Percentiles rank a stretch among this genome's conserved stretches.
Evolutionary conservation across 2,113 vertebrate genomes (phyloP).

Genomic region (Oreochromis tanganicae): DNA sequence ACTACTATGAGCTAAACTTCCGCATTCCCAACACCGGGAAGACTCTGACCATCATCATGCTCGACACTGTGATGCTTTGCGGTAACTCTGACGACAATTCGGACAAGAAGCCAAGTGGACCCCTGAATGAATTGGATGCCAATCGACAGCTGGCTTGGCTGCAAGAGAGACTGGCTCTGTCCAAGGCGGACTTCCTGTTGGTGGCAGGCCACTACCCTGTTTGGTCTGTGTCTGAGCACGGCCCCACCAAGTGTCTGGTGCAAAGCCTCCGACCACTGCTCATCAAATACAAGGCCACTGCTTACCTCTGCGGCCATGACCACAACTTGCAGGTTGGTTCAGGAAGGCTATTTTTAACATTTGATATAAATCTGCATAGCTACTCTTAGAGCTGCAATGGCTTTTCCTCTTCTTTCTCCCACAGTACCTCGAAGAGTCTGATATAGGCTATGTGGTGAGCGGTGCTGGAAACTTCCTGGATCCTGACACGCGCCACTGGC

Average conservation of each 20-base stretch:
- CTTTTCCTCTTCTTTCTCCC: not conserved
- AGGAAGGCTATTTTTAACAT: not conserved
- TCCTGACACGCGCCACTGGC: constrained; percentile 69
- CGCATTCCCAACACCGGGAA: constrained; percentile 73
- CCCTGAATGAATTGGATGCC: constrained; percentile 47
- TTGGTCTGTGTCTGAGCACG: constrained; percentile 88
- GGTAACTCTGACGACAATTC: constrained; percentile 80
- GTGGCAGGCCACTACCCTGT: constrained; percentile 89
- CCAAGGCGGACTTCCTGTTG: constrained; percentile 81
- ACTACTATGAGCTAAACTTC: constrained; percentile 83
- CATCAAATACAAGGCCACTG: constrained; percentile 75
- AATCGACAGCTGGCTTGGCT: constrained; percentile 82
- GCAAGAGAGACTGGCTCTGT: constrained; percentile 71
- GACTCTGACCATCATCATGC: constrained; percentile 81
- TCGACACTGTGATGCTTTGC: constrained; percentile 85
- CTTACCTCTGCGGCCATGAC: constrained; percentile 88
- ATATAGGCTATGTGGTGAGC: constrained; percentile 83
- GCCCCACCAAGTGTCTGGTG: constrained; percentile 83
- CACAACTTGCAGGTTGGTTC: constrained; percentile 86
- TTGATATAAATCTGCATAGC: not conserved
- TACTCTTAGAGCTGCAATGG: not conserved
- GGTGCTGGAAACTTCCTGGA: constrained; percentile 92
- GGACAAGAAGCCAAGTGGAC: constrained; percentile 66
- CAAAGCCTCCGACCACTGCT: constrained; percentile 76
- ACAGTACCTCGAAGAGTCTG: constrained; percentile 79